Percentiles rank a stretch among this genome's conserved stretches.
phyloP scores from a whole-genome alignment of 1,140 invertebrate genomes.

The Colletes gigas region DNA sequence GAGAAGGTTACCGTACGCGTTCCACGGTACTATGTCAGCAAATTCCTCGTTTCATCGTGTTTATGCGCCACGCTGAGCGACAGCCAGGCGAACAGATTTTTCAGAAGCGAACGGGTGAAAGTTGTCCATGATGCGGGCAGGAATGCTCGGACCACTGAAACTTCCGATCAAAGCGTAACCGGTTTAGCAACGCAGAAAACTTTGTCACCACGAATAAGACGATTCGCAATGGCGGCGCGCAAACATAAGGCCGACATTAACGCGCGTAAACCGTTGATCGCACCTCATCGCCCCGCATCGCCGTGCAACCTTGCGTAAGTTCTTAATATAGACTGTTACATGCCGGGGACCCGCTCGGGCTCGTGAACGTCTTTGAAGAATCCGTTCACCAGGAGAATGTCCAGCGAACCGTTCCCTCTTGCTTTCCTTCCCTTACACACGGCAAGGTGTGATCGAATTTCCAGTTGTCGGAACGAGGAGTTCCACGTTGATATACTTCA shows the following conservation, averaged over 20 bases:
- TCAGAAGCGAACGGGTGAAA: slow-evolving; percentile 1
- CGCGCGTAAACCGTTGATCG: slow-evolving; percentile 28
- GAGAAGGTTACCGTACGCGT: too few relatives aligned
- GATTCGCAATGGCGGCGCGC: not conserved
- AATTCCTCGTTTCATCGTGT: not conserved
- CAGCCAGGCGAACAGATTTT: not conserved
- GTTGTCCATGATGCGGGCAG: slow-evolving; percentile 4
- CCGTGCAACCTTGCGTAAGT: slow-evolving; percentile 31
- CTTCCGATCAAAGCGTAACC: slow-evolving; percentile 27
- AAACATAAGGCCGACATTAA: slow-evolving; percentile 8
- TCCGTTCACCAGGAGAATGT: slow-evolving; percentile 44
- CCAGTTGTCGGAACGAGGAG: slow-evolving; percentile 59
- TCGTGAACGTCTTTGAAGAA: slow-evolving; percentile 31
- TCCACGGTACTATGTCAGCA: too few relatives aligned
- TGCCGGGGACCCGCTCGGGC: not conserved
- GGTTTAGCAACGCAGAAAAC: slow-evolving; percentile 30
- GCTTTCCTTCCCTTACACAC: slow-evolving; percentile 11
- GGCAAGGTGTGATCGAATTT: slow-evolving; percentile 58
- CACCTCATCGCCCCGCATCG: slow-evolving; percentile 27
- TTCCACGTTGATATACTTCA: slow-evolving; percentile 52
- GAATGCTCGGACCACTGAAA: not conserved
- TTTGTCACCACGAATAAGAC: slow-evolving; percentile 10
- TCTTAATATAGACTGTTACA: slow-evolving; percentile 30
- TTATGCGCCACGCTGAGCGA: not conserved
- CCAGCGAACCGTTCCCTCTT: slow-evolving; percentile 25